Percentiles rank a stretch among this genome's conserved stretches.
Conservation (phyloP, 2,888 invertebrate genomes). For the Eudemis profundana region DNA sequence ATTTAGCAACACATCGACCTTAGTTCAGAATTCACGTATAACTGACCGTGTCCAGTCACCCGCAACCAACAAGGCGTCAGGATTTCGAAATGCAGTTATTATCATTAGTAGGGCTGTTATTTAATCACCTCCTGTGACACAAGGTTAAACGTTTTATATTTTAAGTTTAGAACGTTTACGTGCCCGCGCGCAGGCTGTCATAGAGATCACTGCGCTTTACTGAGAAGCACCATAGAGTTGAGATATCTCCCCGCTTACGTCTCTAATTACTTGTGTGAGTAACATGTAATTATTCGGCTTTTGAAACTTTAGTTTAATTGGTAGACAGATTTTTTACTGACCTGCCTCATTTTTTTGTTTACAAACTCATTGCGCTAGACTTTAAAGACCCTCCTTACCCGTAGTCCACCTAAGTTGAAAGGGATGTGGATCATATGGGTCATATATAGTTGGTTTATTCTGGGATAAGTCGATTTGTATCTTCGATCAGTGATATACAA, state of each 20-base stretch:
- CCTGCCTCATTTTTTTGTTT: conserved; percentile 6
- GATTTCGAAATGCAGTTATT: conserved; percentile 67
- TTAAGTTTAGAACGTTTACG: conserved; percentile 7
- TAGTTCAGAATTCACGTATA: conserved; percentile 65
- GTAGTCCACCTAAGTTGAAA: background rate
- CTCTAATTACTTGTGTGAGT: conserved; percentile 35
- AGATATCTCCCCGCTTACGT: conserved; percentile 38
- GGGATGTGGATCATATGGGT: too few species aligned
- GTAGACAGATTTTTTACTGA: too few species aligned
- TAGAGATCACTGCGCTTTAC: conserved; percentile 38
- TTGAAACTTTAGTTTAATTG: conserved; percentile 15
- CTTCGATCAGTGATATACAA: too few species aligned
- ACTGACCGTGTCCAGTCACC: conserved; percentile 64
- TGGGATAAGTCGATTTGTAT: too few species aligned
- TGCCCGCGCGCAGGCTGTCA: conserved; percentile 35
- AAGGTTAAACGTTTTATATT: conserved; percentile 21
- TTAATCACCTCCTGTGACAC: conserved; percentile 57
- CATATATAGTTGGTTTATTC: too few species aligned
- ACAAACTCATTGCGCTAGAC: background rate
- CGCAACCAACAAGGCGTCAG: conserved; percentile 37
- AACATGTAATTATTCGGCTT: conserved; percentile 29
- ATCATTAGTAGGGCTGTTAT: conserved; percentile 60
- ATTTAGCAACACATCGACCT: conserved; percentile 66
- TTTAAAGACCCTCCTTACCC: background rate
- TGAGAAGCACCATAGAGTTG: conserved; percentile 19